Evolutionary conservation across 2,797 vertebrate species (phyloP).

Genomic region (Lepus townsendii): DNA sequence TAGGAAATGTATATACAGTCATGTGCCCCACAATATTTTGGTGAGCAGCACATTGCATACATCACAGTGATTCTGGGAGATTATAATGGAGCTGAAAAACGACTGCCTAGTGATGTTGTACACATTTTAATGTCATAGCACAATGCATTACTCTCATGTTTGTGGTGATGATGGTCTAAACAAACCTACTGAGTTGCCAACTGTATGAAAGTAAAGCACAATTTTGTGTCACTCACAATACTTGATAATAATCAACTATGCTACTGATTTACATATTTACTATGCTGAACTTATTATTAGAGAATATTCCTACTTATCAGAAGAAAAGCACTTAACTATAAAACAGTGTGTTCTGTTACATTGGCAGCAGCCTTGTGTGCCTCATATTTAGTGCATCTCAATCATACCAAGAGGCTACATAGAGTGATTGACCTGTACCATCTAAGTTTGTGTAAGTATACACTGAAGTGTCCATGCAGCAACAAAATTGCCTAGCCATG

Average conservation of each 20-base stretch:
- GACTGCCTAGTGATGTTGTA: background rate
- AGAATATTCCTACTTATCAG: background rate
- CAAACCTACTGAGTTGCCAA: background rate
- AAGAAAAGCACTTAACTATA: background rate
- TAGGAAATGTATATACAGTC: background rate
- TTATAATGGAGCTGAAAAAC: background rate
- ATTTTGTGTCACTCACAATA: background rate
- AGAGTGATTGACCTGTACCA: background rate
- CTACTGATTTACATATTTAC: background rate
- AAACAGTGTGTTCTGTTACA: background rate
- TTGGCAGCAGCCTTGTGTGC: background rate
- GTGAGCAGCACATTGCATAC: background rate
- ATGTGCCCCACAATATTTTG: background rate
- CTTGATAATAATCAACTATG: background rate
- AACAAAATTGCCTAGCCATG: background rate
- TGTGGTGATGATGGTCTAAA: background rate
- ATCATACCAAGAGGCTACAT: background rate
- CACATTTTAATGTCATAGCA: background rate
- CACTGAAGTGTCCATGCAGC: background rate
- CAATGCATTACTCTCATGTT: background rate
- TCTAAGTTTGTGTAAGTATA: background rate
- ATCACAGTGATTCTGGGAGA: background rate
- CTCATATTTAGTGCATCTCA: background rate
- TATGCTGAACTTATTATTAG: background rate
- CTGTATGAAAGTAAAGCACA: background rate